Evolutionary conservation across 2,797 vertebrate genomes (phyloP), one percentile per base, ranked within the genome.

Genomic region (Macropus fuliginosus): DNA sequence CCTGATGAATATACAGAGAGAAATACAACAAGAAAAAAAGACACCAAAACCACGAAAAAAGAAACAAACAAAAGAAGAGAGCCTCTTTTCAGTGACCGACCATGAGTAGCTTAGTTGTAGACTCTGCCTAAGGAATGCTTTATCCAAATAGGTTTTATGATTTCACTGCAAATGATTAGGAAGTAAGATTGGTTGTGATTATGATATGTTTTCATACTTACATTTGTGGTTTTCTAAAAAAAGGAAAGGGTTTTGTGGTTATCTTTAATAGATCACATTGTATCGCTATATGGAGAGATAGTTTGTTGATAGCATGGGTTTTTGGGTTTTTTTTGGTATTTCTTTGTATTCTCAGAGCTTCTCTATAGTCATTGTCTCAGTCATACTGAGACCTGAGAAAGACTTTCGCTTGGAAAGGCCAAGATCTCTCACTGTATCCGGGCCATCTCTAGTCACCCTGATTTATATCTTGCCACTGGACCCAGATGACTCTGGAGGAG

Each of bases 191-290:
- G 27, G 55, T 91, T 95, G 1, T 46, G 52, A 56, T 62, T 56
- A 90, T 87, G 50, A 34, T 4, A 89, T 94, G 24, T 91, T 90
- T 96, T 94, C 4, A 95, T 54, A 52, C 74, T 46, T 81, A 46
- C 10, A 81, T 81, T 81, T 81, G 21, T 46, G 40, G 2, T 18
- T 56, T 56, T 56, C 21, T 56, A 4, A 10, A 46, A 62, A 66
- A 81, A 40, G 16, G 4, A 66, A 74, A 74, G 0, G 40, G 24
- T 27, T 46, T 87, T 87, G 74, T 50, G 62, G 40, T 40, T n/a
- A 46, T 87, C 21, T 46, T 87, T 46, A 46, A 87, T 50, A 27
- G 21, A 46, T 50, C 24, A 87, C 2, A 3, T 50, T 0, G 1
- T 87, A 27, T 46, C 18, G 27, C 74, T 81, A 27, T 46, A 81